Evolutionary conservation across 2,888 invertebrate species (phyloP).

Genomic region (Amphiduros pacificus): DNA sequence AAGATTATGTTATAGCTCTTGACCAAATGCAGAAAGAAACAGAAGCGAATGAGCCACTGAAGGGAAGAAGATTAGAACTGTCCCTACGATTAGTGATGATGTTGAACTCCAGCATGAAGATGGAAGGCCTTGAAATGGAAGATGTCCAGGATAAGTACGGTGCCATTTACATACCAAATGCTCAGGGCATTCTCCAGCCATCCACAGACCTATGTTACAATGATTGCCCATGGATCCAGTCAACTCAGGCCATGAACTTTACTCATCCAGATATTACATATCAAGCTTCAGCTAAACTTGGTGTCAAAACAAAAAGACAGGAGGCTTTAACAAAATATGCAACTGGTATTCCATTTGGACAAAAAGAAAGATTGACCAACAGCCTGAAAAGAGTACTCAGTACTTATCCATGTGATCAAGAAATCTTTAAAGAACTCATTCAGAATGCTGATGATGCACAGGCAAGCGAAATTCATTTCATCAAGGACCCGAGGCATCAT

Average conservation of each 20-base stretch:
- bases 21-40: background rate
- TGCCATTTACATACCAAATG: constrained; percentile 37
- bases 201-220: constrained; percentile 39
- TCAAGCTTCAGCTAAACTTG: constrained; percentile 31
- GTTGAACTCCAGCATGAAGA: constrained; percentile 23
- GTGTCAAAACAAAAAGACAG: constrained; percentile 29
- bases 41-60: constrained; percentile 12
- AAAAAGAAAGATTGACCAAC: constrained; percentile 43
- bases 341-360: constrained; percentile 41
- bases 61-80: constrained; percentile 16
- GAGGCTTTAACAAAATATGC: constrained; percentile 27
- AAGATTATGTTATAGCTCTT: background rate
- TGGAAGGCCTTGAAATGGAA: background rate
- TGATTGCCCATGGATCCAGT: constrained; percentile 33
- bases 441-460: constrained; percentile 35
- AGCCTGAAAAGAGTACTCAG: constrained; percentile 40
- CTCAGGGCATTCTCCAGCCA: constrained; percentile 29
- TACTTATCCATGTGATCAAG: constrained; percentile 42
- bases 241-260: constrained; percentile 23
- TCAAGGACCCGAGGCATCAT: constrained; percentile 39
- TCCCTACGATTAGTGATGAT: constrained; percentile 17
- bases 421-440: constrained; percentile 48
- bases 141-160: constrained; percentile 22
- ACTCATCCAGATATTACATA: constrained; percentile 33
- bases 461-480: constrained; percentile 48